phyloP scores from a whole-genome alignment of 2,888 invertebrate genomes.

The Sturmia bella region DNA sequence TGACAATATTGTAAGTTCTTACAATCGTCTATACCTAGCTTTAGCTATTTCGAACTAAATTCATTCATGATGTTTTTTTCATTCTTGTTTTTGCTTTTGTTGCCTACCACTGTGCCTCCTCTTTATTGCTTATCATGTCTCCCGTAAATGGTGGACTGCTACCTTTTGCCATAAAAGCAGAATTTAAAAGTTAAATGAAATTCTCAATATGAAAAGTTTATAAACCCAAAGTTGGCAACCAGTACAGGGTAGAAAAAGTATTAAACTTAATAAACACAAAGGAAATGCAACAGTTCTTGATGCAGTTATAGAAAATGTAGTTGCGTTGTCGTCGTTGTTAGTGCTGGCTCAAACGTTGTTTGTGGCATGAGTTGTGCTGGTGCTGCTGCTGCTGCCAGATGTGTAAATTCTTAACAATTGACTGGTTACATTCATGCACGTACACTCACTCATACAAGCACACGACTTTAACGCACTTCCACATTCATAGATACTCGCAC shows the following conservation, averaged over 20 bases:
- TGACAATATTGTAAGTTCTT: no score
- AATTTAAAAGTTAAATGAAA: constrained; percentile 60
- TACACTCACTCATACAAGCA: background rate
- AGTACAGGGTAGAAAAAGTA: constrained; percentile 13
- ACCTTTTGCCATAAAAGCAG: constrained; percentile 19
- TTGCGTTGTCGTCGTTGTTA: constrained; percentile 20
- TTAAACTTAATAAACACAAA: constrained; percentile 59
- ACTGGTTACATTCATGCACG: background rate
- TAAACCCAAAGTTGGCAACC: background rate
- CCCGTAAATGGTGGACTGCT: background rate
- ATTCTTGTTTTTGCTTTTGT: background rate
- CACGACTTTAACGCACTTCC: constrained; percentile 1
- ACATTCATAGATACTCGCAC: constrained; percentile 19
- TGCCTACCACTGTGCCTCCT: background rate
- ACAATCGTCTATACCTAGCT: no score
- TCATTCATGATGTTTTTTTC: no score
- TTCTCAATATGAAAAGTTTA: constrained; percentile 59
- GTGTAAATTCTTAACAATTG: constrained; percentile 15
- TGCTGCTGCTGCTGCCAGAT: background rate
- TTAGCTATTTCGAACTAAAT: no score
- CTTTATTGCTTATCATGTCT: background rate
- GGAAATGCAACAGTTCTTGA: constrained; percentile 66
- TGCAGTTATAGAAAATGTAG: constrained; percentile 25
- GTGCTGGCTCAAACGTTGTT: background rate
- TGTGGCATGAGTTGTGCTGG: constrained; percentile 28